phyloP scores from a whole-genome alignment of 2,113 vertebrate species.

The Chaenogobius annularis region DNA sequence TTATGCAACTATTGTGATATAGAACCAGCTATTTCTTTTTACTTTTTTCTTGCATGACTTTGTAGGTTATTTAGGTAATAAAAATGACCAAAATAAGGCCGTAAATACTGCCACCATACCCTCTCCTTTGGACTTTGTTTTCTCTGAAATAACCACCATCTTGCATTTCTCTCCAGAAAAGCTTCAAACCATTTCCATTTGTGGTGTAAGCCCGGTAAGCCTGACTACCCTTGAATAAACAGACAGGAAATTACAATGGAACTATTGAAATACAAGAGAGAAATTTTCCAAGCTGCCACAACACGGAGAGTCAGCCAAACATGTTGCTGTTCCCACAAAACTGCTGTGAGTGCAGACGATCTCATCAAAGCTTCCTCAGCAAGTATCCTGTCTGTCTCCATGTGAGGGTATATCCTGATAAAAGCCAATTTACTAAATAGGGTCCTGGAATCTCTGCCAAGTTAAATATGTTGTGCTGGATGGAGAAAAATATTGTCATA shows the following conservation, averaged over 20 bases:
- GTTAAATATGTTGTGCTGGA: not conserved
- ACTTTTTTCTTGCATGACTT: not conserved
- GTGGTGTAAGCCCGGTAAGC: conserved; percentile 43
- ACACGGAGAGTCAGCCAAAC: conserved; percentile 26
- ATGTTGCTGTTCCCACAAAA: conserved; percentile 25
- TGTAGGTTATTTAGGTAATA: not conserved
- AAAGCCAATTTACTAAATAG: not conserved
- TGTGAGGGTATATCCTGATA: conserved; percentile 6
- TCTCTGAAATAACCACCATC: conserved; percentile 17
- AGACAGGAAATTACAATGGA: conserved; percentile 32
- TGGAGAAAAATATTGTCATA: not conserved
- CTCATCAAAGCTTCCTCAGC: conserved; percentile 15
- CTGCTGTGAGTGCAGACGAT: conserved; percentile 8
- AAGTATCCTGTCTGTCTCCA: not conserved
- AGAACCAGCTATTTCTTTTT: not conserved
- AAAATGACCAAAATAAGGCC: not conserved
- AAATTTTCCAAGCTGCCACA: conserved; percentile 12
- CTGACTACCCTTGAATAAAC: conserved; percentile 45
- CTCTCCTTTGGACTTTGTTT: not conserved
- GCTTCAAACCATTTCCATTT: conserved; percentile 53
- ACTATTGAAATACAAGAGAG: conserved; percentile 31
- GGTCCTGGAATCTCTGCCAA: not conserved
- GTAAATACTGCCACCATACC: not conserved
- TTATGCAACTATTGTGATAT: too few species aligned
- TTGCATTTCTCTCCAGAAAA: conserved; percentile 33